Evolutionary conservation across 2,113 vertebrate genomes (phyloP).

Genomic region (Antechinus stuartii): DNA sequence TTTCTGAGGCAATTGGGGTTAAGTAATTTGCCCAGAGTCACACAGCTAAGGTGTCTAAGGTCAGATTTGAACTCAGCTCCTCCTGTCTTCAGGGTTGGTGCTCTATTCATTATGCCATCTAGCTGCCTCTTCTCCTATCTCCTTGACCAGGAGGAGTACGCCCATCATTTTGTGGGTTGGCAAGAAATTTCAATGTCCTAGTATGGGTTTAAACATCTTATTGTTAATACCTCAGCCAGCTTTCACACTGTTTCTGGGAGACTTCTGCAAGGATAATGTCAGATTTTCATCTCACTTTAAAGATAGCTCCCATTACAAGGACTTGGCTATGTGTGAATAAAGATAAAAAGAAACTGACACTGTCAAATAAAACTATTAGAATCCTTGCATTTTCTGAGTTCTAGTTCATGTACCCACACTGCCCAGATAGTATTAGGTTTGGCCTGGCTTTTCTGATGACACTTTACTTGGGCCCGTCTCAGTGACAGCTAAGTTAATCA

Average conservation of each 20-base stretch:
- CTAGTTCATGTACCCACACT: neutral
- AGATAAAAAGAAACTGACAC: neutral
- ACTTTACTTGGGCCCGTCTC: neutral
- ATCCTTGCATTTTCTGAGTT: neutral
- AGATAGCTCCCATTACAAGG: neutral
- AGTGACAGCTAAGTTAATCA: neutral
- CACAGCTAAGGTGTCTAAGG: too few relatives aligned
- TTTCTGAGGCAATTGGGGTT: too few relatives aligned
- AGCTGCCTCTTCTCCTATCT: too few relatives aligned
- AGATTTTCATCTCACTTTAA: neutral
- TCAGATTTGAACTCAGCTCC: too few relatives aligned
- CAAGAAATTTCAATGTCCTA: too few relatives aligned
- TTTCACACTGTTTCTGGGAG: neutral
- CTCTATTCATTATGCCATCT: too few relatives aligned
- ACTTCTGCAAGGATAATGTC: neutral
- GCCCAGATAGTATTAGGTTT: neutral
- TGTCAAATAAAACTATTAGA: neutral
- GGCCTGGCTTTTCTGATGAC: neutral
- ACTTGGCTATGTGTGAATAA: neutral
- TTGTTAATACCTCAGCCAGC: neutral
- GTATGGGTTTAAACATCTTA: neutral
- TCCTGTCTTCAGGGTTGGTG: too few relatives aligned
- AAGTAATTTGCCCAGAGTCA: too few relatives aligned
- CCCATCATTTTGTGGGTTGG: too few relatives aligned
- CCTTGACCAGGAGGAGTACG: too few relatives aligned